phyloP scores from a whole-genome alignment of 2,888 invertebrate species.

The Meteorus colon region DNA sequence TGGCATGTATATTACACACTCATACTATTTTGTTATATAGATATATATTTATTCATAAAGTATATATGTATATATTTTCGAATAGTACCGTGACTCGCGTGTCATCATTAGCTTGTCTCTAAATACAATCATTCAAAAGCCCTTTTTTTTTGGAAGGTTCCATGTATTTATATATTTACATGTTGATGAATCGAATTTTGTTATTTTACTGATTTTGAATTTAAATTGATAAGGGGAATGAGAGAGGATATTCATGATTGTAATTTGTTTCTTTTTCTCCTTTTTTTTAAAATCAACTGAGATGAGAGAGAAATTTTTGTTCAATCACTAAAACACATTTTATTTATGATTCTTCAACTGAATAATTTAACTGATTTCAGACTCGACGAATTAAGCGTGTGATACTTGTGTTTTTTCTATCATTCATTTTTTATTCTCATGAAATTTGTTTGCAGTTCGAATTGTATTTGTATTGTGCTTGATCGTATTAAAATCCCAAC shows the following conservation, averaged over 20 bases:
- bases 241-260: background rate
- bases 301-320: background rate
- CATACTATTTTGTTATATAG: constrained; percentile 49
- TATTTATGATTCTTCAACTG: background rate
- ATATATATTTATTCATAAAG: constrained; percentile 39
- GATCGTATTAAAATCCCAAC: background rate
- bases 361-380: background rate
- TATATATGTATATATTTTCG: constrained; percentile 30
- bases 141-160: background rate
- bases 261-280: background rate
- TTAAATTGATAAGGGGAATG: background rate
- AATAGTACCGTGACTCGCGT: no score
- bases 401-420: background rate
- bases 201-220: no score
- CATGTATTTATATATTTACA: constrained; percentile 27
- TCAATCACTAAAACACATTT: background rate
- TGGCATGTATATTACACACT: constrained; percentile 69
- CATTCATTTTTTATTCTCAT: background rate
- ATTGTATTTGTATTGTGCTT: background rate
- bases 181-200: constrained; percentile 12
- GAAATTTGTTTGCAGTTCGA: background rate
- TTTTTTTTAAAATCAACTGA: background rate
- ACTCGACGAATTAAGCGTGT: background rate
- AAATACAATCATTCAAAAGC: background rate
- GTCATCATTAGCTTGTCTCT: background rate